Evolutionary conservation across 2,888 invertebrate genomes (phyloP), one percentile per base, ranked within the genome.

Genomic region (Rhorus exstirpatorius): DNA sequence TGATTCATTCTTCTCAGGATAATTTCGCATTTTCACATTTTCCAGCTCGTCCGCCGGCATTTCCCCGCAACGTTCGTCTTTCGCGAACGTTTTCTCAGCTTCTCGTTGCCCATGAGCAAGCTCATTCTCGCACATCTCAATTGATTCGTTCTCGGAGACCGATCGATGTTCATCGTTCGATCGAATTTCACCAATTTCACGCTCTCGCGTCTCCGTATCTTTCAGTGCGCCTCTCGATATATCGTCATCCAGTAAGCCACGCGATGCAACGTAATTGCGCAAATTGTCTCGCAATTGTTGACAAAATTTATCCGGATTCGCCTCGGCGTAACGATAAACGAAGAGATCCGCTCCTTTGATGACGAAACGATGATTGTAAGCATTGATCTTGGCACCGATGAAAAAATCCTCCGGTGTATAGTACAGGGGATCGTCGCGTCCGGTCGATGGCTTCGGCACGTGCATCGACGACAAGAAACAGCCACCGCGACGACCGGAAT

Each of bases 361-460:
- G 85, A 95, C 93, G 92, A 98, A 98, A 49, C 96, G 94, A 91
- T 97, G 96, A 84, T 95, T 95, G 92, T 96, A 96, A 1, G 97
- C 94, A 0, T 95, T 95, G 51, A 98, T 94, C 79, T 94, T 94
- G 0, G 96, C 96, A 6, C 97, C 97, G 82, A 98, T 96, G 90
- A 94, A 96, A 90, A 98, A 96, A 93, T 96, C 97, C 38, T 95
- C 95, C 0, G 97, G 97, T 0, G 96, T 96, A 88, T 96, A 97
- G 91, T 96, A 97, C 1, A 94, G 94, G 0, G 97, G 97, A 88
- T 96, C 95, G 87, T 96, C 95, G 1, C 95, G 95, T 85, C 95
- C 94, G 0, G 95, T 94, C 0, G 95, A 95, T 0, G 97, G 97
- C 84, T 96, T 96, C 14, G 95, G 94, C 31, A 98, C 90, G 17